Conservation (phyloP, 2,797 vertebrate genomes). For the Podargus strigoides region DNA sequence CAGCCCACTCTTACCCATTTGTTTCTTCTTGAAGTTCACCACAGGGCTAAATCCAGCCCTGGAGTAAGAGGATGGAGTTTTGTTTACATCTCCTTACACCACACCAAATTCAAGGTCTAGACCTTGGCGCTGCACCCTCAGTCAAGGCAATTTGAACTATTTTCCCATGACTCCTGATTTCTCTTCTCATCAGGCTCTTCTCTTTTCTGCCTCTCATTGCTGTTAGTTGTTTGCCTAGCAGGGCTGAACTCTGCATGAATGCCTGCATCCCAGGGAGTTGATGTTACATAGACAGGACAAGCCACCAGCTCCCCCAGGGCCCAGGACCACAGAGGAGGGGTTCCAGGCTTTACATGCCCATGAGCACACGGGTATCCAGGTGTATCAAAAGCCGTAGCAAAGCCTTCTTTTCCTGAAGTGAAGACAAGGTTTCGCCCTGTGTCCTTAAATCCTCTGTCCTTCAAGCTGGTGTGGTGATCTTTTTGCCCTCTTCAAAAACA, state of each 20-base stretch:
- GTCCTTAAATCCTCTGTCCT: neutral
- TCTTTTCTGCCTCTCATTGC: neutral
- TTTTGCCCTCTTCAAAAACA: neutral
- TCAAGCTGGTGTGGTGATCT: neutral
- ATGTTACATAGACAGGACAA: neutral
- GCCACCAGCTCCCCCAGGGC: neutral
- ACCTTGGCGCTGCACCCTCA: neutral
- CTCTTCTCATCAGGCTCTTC: neutral
- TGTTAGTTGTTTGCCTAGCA: neutral
- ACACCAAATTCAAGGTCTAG: neutral
- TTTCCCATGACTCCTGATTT: constrained; percentile 34
- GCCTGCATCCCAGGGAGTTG: neutral
- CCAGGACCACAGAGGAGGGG: neutral
- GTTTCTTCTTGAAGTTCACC: constrained; percentile 1
- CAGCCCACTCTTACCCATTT: neutral
- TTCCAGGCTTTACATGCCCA: neutral
- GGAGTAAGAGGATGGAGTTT: neutral
- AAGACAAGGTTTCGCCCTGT: neutral
- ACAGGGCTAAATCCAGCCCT: neutral
- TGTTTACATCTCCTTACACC: constrained; percentile 17
- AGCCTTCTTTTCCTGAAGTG: neutral
- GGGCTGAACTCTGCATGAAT: neutral
- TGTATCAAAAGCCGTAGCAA: neutral
- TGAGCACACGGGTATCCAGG: neutral
- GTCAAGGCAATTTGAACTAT: neutral